phyloP scores from a whole-genome alignment of 2,797 vertebrate species.

The Microctenopoma lineatum region DNA sequence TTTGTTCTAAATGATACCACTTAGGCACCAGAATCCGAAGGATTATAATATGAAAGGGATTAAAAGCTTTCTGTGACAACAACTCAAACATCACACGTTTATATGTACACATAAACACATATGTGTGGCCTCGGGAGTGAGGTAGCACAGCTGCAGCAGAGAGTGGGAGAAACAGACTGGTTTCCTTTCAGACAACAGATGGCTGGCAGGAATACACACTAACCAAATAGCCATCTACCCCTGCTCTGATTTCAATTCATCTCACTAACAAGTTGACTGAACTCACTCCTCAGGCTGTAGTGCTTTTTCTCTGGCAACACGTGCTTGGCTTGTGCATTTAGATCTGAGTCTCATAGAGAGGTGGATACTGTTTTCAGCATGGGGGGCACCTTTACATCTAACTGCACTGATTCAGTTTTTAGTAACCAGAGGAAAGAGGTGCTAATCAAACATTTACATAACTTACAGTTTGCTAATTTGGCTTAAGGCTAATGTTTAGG shows the following conservation, averaged over 20 bases:
- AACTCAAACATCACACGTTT: constrained; percentile 58
- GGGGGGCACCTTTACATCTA: not conserved
- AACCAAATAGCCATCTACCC: constrained; percentile 13
- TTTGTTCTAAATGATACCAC: constrained; percentile 53
- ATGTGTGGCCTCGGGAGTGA: constrained; percentile 22
- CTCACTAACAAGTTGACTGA: constrained; percentile 13
- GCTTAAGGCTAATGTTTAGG: too few relatives aligned
- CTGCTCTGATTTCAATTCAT: constrained; percentile 24
- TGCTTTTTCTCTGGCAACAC: not conserved
- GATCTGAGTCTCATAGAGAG: not conserved
- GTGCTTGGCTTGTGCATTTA: not conserved
- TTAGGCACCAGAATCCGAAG: constrained; percentile 58
- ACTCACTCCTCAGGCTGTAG: not conserved
- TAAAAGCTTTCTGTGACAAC: constrained; percentile 57
- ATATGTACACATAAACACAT: constrained; percentile 5
- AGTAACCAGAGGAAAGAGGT: too few relatives aligned
- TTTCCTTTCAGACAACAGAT: constrained; percentile 46
- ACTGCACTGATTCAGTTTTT: too few relatives aligned
- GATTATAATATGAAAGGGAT: constrained; percentile 59
- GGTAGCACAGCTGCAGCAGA: constrained; percentile 24
- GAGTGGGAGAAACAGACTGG: constrained; percentile 26
- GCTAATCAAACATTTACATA: too few relatives aligned
- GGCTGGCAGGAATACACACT: constrained; percentile 37
- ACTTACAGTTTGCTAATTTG: too few relatives aligned
- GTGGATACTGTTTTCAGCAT: not conserved